phyloP scores from a whole-genome alignment of 1,140 invertebrate species.

The Orius insidiosus region DNA sequence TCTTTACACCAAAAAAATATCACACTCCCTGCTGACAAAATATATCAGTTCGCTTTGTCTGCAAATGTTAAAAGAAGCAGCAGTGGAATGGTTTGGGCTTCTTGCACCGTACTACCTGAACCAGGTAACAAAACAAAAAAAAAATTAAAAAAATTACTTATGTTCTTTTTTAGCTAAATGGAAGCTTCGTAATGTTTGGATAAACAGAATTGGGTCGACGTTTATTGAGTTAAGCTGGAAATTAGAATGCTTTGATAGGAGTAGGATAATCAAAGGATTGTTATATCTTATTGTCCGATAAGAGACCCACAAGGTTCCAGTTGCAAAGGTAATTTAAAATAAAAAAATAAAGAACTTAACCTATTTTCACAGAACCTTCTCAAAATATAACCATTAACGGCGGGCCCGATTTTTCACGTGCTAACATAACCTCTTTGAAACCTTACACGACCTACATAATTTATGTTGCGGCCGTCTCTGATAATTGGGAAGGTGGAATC shows the following conservation, averaged over 20 bases:
- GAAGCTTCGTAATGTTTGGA: conserved; percentile 46
- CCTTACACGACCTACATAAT: conserved; percentile 67
- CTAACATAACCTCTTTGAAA: conserved; percentile 31
- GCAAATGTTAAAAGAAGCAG: conserved; percentile 40
- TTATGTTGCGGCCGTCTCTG: conserved; percentile 50
- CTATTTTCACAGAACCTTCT: conserved; percentile 18
- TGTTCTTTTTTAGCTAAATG: conserved; percentile 30
- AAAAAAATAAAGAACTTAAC: too few relatives aligned
- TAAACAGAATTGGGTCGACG: conserved; percentile 35
- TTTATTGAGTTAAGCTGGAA: conserved; percentile 47
- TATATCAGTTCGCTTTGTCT: conserved; percentile 52
- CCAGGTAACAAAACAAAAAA: too few relatives aligned
- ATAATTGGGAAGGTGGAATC: conserved; percentile 44
- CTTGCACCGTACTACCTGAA: conserved; percentile 52
- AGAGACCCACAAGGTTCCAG: conserved; percentile 30
- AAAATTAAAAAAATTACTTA: too few relatives aligned
- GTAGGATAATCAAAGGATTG: conserved; percentile 39
- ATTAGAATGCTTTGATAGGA: conserved; percentile 45
- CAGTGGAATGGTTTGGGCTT: conserved; percentile 61
- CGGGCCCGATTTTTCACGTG: conserved; percentile 25
- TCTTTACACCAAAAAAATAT: conserved; percentile 26
- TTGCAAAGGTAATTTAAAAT: conserved; percentile 31
- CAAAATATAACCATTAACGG: conserved; percentile 31
- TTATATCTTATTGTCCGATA: conserved; percentile 49
- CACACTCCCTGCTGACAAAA: conserved; percentile 29